Evolutionary conservation across 2,113 vertebrate species (phyloP).

Genomic region (Zapornia atra): DNA sequence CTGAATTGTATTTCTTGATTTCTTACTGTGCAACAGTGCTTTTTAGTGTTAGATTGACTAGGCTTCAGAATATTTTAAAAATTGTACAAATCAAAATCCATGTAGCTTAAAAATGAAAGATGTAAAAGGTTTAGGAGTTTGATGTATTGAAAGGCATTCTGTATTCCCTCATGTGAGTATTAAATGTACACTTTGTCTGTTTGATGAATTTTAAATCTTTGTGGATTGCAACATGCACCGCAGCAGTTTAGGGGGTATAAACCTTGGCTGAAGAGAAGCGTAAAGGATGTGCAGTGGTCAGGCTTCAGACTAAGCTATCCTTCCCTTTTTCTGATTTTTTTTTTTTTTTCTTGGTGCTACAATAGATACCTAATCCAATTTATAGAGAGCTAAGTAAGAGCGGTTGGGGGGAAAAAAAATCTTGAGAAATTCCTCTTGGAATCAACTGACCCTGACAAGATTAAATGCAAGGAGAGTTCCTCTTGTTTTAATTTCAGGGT

Average conservation of each 20-base stretch:
- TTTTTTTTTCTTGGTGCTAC: neutral
- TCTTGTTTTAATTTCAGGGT: neutral
- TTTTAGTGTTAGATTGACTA: slow-evolving; percentile 86
- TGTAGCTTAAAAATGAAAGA: slow-evolving; percentile 87
- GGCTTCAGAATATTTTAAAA: slow-evolving; percentile 86
- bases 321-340: neutral
- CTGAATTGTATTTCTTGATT: slow-evolving; percentile 87
- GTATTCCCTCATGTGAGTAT: slow-evolving; percentile 83
- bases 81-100: slow-evolving; percentile 87
- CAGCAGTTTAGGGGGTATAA: slow-evolving; percentile 60
- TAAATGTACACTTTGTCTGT: slow-evolving; percentile 84
- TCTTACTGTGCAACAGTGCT: slow-evolving; percentile 86
- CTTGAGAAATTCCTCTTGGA: neutral
- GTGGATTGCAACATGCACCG: slow-evolving; percentile 58
- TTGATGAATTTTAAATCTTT: slow-evolving; percentile 82
- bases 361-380: neutral
- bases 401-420: neutral
- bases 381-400: slow-evolving; percentile 1
- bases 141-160: slow-evolving; percentile 83
- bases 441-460: neutral
- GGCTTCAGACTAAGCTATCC: slow-evolving; percentile 15
- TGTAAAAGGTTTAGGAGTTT: slow-evolving; percentile 85
- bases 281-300: slow-evolving; percentile 22
- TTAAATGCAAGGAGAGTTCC: neutral
- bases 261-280: slow-evolving; percentile 43